These are phyloP conservation scores for Melanotaenia nigrans DNA, from an alignment of 2,797 vertebrate species.

Conservation along the genomic window DNA sequence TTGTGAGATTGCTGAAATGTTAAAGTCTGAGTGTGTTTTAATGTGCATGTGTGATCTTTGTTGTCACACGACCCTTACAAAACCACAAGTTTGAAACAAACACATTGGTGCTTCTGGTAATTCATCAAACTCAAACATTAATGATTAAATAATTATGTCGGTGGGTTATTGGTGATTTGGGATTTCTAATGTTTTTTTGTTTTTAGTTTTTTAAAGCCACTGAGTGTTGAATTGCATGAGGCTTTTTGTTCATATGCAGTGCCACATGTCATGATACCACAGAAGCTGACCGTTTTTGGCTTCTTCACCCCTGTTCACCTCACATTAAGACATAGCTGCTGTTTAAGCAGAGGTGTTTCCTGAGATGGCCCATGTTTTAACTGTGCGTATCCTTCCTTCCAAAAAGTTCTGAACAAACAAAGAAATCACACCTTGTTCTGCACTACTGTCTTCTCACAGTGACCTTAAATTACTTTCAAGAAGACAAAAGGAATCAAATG, in stretches of 20 bases:
- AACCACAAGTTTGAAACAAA: not conserved
- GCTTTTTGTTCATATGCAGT: not conserved
- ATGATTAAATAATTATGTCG: not conserved
- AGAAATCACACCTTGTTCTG: not conserved
- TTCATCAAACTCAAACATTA: not conserved
- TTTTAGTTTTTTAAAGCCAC: not conserved
- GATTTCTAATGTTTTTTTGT: not conserved
- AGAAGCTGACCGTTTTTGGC: not conserved
- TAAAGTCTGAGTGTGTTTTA: not conserved
- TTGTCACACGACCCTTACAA: not conserved
- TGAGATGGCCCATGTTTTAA: not conserved
- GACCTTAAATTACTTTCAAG: constrained; percentile 9
- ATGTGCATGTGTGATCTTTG: not conserved
- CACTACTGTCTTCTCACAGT: not conserved
- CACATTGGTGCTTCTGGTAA: too few relatives aligned
- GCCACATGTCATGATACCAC: not conserved
- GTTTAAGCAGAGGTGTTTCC: constrained; percentile 25
- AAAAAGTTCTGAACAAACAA: constrained; percentile 35
- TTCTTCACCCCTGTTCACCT: constrained; percentile 2
- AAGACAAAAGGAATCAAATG: not conserved
- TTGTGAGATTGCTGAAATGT: not conserved
- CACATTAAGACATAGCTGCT: constrained; percentile 2
- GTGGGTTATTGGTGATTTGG: too few relatives aligned
- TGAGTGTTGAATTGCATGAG: too few relatives aligned
- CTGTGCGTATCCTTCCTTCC: constrained; percentile 43